Conservation (phyloP, 2,888 invertebrate species). For the Lasioglossum malachurum region DNA sequence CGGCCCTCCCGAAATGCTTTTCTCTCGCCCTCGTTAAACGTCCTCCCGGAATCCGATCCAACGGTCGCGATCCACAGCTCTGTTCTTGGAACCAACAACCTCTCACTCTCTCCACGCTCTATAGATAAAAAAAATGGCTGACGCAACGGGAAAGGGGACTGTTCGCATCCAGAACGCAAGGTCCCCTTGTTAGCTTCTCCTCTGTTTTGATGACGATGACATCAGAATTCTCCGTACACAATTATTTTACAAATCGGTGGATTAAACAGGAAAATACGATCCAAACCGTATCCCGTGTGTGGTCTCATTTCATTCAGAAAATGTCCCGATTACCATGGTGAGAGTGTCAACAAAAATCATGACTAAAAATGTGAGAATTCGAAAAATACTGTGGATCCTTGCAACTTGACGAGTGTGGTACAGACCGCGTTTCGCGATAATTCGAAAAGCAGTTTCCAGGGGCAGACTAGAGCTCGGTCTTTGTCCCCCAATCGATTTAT, state of each 20-base stretch:
- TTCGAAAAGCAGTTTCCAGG: not conserved
- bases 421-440: not conserved
- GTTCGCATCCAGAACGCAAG: not conserved
- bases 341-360: not conserved
- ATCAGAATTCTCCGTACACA: no score
- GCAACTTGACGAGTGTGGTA: not conserved
- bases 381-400: not conserved
- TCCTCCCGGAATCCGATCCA: constrained; percentile 51
- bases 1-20: constrained; percentile 62
- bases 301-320: not conserved
- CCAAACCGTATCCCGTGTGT: not conserved
- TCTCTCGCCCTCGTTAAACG: constrained; percentile 33
- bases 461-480: not conserved
- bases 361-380: not conserved
- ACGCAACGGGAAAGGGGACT: not conserved
- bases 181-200: not conserved
- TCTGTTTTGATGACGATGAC: not conserved
- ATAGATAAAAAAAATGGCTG: not conserved
- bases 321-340: not conserved
- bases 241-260: no score
- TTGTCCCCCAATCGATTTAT: constrained; percentile 12
- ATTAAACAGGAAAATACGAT: not conserved
- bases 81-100: not conserved
- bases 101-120: not conserved
- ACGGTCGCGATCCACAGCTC: constrained; percentile 44